Percentiles rank a stretch among this genome's conserved stretches.
Conservation (phyloP, 2,888 invertebrate species). For the Leptopterna dolabrata region DNA sequence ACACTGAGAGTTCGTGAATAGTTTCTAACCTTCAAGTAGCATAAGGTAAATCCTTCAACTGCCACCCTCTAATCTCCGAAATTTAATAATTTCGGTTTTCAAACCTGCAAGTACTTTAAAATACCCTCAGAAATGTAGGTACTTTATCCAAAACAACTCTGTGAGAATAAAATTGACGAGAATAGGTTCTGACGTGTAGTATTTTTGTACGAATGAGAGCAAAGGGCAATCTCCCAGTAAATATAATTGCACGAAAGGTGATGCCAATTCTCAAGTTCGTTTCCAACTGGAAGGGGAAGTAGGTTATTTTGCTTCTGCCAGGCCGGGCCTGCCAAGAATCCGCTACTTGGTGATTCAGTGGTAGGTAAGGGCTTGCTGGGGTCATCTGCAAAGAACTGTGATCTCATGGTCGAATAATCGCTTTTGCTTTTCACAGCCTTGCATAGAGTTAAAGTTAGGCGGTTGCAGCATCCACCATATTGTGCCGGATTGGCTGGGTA, state of each 20-base stretch:
- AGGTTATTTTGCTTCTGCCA: slow-evolving; percentile 1
- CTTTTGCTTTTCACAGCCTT: not conserved
- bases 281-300: slow-evolving; percentile 37
- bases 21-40: too few relatives aligned
- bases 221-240: not conserved
- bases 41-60: too few relatives aligned
- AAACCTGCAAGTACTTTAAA: too few relatives aligned
- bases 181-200: not conserved
- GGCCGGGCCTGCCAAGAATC: not conserved
- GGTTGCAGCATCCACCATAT: not conserved
- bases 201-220: not conserved
- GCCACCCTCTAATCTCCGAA: too few relatives aligned
- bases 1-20: too few relatives aligned
- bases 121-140: too few relatives aligned
- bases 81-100: too few relatives aligned
- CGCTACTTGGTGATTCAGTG: not conserved
- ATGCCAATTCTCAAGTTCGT: not conserved
- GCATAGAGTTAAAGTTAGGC: not conserved
- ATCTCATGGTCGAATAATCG: not conserved
- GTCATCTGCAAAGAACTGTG: not conserved
- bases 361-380: not conserved
- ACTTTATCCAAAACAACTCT: too few relatives aligned
- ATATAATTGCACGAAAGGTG: not conserved
- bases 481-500: not conserved
- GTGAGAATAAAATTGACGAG: not conserved